Evolutionary conservation across 2,113 vertebrate genomes (phyloP).

Genomic region (Athene noctua): DNA sequence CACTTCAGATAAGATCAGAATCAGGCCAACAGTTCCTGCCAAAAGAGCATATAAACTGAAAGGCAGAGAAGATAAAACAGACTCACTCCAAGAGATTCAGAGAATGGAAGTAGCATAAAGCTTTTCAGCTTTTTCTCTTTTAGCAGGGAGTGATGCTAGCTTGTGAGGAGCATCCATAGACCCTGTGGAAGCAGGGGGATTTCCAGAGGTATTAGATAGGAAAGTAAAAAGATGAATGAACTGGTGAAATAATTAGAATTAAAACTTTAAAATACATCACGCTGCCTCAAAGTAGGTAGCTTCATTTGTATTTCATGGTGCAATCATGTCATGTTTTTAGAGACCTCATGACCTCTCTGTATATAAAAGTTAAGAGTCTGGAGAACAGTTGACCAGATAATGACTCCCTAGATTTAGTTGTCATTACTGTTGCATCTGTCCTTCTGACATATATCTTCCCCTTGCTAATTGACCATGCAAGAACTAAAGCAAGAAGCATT

Average conservation of each 20-base stretch:
- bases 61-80: constrained; percentile 47
- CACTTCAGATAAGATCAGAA: constrained; percentile 45
- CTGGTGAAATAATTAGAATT: background rate
- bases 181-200: background rate
- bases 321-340: background rate
- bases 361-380: background rate
- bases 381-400: background rate
- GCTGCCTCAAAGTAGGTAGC: background rate
- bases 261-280: background rate
- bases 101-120: constrained; percentile 21
- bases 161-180: background rate
- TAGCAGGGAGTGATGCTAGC: background rate
- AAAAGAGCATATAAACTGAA: constrained; percentile 43
- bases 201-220: background rate
- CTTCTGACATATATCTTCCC: background rate
- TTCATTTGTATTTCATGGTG: background rate
- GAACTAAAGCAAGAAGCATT: background rate
- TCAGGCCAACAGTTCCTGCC: constrained; percentile 40
- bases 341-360: background rate
- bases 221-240: background rate
- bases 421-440: background rate
- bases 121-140: constrained; percentile 24
- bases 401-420: background rate
- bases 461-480: background rate
- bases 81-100: constrained; percentile 20